A percentile compares a stretch with the other conserved stretches of the same genome.
Conservation (phyloP, 2,888 invertebrate genomes). For the Celastrina argiolus region DNA sequence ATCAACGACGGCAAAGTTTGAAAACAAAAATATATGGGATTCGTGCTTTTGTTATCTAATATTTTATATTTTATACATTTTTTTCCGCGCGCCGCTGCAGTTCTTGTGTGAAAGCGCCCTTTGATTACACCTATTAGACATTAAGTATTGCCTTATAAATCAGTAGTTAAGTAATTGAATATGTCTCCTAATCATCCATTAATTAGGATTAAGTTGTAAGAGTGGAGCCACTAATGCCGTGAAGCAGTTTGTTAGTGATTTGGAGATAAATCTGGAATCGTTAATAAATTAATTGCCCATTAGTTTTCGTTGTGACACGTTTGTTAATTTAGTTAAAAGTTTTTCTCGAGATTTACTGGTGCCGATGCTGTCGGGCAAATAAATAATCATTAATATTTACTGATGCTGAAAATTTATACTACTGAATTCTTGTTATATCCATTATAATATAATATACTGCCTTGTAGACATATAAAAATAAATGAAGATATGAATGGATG, state of each 20-base stretch:
- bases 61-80: no score
- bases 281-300: conserved; percentile 9
- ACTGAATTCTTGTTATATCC: no score
- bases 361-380: neutral
- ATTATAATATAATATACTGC: no score
- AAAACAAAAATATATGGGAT: no score
- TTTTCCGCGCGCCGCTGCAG: neutral
- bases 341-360: neutral
- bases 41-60: no score
- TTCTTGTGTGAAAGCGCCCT: neutral
- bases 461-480: no score
- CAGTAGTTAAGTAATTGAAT: conserved; percentile 69
- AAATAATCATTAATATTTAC: neutral
- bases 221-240: neutral
- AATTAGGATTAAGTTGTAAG: conserved; percentile 60
- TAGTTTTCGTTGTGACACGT: conserved; percentile 7
- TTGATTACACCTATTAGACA: conserved; percentile 44
- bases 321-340: neutral
- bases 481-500: no score
- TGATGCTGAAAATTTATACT: no score
- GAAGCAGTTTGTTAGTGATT: neutral
- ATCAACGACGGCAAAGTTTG: no score
- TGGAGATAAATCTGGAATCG: neutral
- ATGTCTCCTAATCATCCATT: conserved; percentile 67
- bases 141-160: conserved; percentile 57